Conservation (phyloP, 64 coral and sea anemone genomes). For the Dendronephthya gigantea region DNA sequence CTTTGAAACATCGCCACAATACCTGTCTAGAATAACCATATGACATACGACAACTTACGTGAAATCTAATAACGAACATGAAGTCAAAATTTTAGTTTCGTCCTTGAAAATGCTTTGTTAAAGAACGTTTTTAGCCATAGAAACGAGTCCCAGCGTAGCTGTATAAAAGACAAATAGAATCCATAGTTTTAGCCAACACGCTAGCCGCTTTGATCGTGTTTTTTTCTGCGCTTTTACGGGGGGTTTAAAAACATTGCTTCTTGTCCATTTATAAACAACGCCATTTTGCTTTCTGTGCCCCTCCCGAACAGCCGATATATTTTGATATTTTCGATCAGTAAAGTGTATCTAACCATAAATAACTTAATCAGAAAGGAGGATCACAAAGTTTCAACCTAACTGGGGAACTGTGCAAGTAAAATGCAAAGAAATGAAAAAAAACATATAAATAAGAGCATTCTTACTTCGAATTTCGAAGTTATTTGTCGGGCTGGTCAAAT, state of each 20-base stretch:
- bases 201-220: neutral
- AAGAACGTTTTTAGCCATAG: no score
- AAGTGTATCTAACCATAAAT: neutral
- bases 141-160: neutral
- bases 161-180: neutral
- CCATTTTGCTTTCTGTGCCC: neutral
- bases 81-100: no score
- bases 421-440: neutral
- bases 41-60: no score
- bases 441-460: neutral
- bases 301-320: slow-evolving; percentile 3
- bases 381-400: neutral
- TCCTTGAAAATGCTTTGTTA: no score
- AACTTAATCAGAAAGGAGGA: neutral
- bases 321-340: neutral
- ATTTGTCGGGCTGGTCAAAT: neutral
- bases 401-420: neutral
- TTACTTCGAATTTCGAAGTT: neutral
- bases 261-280: neutral
- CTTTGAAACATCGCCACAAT: no score
- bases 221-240: neutral
- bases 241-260: slow-evolving; percentile 8
- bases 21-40: no score
- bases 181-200: neutral
- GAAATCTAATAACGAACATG: no score